These are phyloP conservation scores for Drosophila auraria DNA, from an alignment of 1,140 invertebrate genomes.

Conservation along the genomic window DNA sequence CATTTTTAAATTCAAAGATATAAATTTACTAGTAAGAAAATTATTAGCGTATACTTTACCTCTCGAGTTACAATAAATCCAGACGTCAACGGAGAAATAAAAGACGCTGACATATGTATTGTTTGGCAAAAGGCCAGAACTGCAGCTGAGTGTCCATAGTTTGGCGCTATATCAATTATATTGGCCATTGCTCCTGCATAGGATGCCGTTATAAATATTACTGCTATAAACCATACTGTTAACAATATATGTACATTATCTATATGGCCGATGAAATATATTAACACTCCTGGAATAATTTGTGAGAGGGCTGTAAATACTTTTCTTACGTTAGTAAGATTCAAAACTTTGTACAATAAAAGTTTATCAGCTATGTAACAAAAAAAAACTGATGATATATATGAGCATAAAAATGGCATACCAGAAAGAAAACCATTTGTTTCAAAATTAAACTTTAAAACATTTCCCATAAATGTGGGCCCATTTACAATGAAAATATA, in stretches of 20 bases:
- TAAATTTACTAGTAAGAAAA: background rate
- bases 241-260: slow-evolving; percentile 88
- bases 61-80: slow-evolving; percentile 87
- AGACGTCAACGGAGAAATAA: slow-evolving; percentile 88
- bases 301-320: slow-evolving; percentile 90
- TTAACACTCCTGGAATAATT: slow-evolving; percentile 89
- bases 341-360: slow-evolving; percentile 87
- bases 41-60: slow-evolving; percentile 45
- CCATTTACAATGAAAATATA: slow-evolving; percentile 90
- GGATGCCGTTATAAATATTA: slow-evolving; percentile 90
- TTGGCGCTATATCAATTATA: slow-evolving; percentile 90
- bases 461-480: slow-evolving; percentile 90
- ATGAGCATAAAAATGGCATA: slow-evolving; percentile 89
- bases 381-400: slow-evolving; percentile 89
- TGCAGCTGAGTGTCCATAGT: slow-evolving; percentile 88
- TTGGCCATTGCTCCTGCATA: slow-evolving; percentile 92
- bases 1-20: too few relatives aligned
- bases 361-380: slow-evolving; percentile 90
- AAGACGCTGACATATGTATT: slow-evolving; percentile 91
- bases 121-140: slow-evolving; percentile 91
- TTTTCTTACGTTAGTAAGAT: slow-evolving; percentile 89
- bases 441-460: slow-evolving; percentile 89
- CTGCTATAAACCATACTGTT: slow-evolving; percentile 89
- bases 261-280: slow-evolving; percentile 89
- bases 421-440: slow-evolving; percentile 89